Evolutionary conservation across 2,797 vertebrate species (phyloP), one percentile per base, ranked within the genome.

Genomic region (Hybognathus amarus): DNA sequence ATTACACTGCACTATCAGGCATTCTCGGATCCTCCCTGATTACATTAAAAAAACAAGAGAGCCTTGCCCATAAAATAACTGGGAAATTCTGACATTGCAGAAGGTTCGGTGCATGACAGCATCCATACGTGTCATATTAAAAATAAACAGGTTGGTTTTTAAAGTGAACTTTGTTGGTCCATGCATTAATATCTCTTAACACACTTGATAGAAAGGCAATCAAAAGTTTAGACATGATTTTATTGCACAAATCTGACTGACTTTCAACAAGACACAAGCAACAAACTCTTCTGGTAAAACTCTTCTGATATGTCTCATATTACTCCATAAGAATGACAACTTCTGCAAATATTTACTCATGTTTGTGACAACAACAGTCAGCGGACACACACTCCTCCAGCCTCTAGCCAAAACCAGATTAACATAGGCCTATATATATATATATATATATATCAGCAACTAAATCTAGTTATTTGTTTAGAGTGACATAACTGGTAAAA

Each of bases 221-320:
- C 11, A 70, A 77, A 80, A 59, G 83, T 85, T 81, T 20, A 38
- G 45, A 64, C 82, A 77, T 59, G 68, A 75, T 59, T 68, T 80
- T 0, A 81, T 56, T 77, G 78, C 79, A 82, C 36, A 59, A 77
- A 67, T 76, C 10, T 38, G n/a, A 52, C 83, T 56, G 38, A 68
- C 40, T 61, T 38, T 45, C 18, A 77, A 22, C 30, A 59, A 24
- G 47, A 22, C 67, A 42, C 38, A 75, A 66, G 83, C 68, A 74
- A 36, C 47, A n/a, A n/a, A n/a, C n/a, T n/a, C n/a, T n/a, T n/a
- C n/a, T n/a, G n/a, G 42, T 33, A 12, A 86, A 54, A 76, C 6
- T 59, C 6, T 59, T n/a, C 70, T 15, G 13, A 13, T 71, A 74
- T 40, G 50, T 6, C 36, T 47, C 33, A 38, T n/a, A 40, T 68